Percentiles rank a stretch among this genome's conserved stretches.
Evolutionary conservation across 2,888 invertebrate species (phyloP).

Genomic region (Cabera pusaria): DNA sequence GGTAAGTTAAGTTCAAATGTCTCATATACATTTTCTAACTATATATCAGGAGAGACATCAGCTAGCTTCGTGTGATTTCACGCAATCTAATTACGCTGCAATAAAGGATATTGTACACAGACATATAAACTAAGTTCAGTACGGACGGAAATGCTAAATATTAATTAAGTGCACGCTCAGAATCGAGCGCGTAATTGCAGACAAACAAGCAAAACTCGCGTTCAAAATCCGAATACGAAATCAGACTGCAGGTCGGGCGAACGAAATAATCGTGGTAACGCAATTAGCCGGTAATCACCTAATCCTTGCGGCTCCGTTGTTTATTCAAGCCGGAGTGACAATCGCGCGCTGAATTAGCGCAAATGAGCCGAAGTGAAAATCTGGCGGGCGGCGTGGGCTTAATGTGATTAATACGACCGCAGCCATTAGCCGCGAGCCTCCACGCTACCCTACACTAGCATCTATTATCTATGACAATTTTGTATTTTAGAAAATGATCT

Average conservation of each 20-base stretch:
- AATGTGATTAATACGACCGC: constrained; percentile 78
- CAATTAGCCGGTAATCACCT: constrained; percentile 82
- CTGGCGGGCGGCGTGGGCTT: constrained; percentile 64
- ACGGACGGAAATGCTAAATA: constrained; percentile 27
- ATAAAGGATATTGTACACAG: constrained; percentile 13
- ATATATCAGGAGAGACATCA: too few species aligned
- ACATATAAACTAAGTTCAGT: constrained; percentile 5
- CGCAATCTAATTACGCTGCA: constrained; percentile 1
- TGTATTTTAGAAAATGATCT: too few species aligned
- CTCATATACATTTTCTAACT: too few species aligned
- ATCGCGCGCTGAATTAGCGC: constrained; percentile 82
- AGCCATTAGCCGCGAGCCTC: constrained; percentile 58
- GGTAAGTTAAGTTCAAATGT: too few species aligned
- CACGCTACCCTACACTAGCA: constrained; percentile 25
- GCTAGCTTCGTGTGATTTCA: not conserved
- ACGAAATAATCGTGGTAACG: constrained; percentile 80
- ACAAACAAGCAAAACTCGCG: constrained; percentile 58
- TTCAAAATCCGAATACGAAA: constrained; percentile 73
- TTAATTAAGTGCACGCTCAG: constrained; percentile 32
- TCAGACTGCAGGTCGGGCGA: constrained; percentile 72
- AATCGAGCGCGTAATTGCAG: constrained; percentile 34
- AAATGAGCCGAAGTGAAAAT: constrained; percentile 83
- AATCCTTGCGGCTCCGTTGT: constrained; percentile 81
- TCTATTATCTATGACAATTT: too few species aligned
- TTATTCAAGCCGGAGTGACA: constrained; percentile 83